Evolutionary conservation across 2,888 invertebrate species (phyloP).

Genomic region (Hoplodrina ambigua): DNA sequence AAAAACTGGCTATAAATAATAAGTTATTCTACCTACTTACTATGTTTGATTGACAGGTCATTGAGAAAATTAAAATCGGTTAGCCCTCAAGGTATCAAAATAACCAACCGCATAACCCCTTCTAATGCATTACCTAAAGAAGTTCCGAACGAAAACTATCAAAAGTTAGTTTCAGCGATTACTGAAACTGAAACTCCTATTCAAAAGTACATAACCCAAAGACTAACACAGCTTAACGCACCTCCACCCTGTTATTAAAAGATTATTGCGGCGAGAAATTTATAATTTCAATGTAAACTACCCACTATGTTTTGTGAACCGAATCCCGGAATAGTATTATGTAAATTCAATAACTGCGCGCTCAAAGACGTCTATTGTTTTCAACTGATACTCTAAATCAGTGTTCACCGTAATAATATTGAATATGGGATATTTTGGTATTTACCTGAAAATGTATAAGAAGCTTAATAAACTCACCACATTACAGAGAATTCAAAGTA

Average conservation of each 20-base stretch:
- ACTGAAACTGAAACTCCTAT: constrained; percentile 72
- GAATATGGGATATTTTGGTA: constrained; percentile 47
- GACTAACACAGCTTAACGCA: constrained; percentile 68
- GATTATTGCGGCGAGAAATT: constrained; percentile 82
- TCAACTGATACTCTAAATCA: constrained; percentile 68
- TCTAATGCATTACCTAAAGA: constrained; percentile 18
- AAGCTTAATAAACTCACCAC: background rate
- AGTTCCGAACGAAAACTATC: constrained; percentile 79
- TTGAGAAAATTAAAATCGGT: background rate
- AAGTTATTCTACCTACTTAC: background rate
- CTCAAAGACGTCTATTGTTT: constrained; percentile 74
- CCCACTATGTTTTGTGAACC: constrained; percentile 72
- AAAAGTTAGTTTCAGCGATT: constrained; percentile 85
- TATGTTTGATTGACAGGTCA: background rate
- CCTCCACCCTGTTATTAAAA: constrained; percentile 74
- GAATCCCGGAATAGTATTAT: constrained; percentile 78
- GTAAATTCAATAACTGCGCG: constrained; percentile 80
- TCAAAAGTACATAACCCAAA: constrained; percentile 64
- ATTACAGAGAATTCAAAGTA: background rate
- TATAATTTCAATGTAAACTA: constrained; percentile 75
- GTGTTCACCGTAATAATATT: constrained; percentile 57
- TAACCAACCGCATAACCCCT: background rate
- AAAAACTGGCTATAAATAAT: no score
- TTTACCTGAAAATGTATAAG: constrained; percentile 27
- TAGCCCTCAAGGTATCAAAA: background rate